phyloP scores from a whole-genome alignment of 2,888 invertebrate species.

The Entomobrya multifasciata region DNA sequence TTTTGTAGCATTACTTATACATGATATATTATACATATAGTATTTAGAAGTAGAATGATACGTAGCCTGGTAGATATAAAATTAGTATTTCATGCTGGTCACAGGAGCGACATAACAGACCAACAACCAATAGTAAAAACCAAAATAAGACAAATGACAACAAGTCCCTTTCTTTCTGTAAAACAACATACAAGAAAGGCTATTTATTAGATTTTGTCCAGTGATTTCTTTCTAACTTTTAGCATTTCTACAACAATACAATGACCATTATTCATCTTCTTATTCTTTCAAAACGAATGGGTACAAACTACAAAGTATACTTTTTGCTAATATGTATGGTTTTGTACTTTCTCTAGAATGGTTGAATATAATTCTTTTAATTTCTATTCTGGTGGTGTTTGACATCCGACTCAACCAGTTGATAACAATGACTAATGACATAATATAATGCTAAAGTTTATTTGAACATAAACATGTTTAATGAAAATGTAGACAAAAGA shows the following conservation, averaged over 20 bases:
- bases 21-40: neutral
- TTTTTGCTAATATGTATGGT: too few species aligned
- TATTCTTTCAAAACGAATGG: too few species aligned
- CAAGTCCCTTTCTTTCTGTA: constrained; percentile 27
- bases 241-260: constrained; percentile 39
- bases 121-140: neutral
- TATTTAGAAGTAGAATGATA: neutral
- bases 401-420: too few species aligned
- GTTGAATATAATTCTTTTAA: constrained; percentile 40
- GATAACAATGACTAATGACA: too few species aligned
- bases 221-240: constrained; percentile 66
- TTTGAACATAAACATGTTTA: too few species aligned
- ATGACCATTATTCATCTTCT: constrained; percentile 9
- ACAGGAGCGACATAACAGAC: constrained; percentile 50
- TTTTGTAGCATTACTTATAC: neutral
- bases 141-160: constrained; percentile 68
- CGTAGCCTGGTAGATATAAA: neutral
- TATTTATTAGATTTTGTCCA: constrained; percentile 69
- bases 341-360: too few species aligned
- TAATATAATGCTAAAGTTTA: too few species aligned
- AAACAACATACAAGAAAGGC: constrained; percentile 20
- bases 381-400: constrained; percentile 47
- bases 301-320: too few species aligned
- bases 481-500: too few species aligned
- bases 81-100: constrained; percentile 64